Evolutionary conservation across 1,140 invertebrate genomes (phyloP), one percentile per base, ranked within the genome.

Genomic region (Drosophila lacertosa): DNA sequence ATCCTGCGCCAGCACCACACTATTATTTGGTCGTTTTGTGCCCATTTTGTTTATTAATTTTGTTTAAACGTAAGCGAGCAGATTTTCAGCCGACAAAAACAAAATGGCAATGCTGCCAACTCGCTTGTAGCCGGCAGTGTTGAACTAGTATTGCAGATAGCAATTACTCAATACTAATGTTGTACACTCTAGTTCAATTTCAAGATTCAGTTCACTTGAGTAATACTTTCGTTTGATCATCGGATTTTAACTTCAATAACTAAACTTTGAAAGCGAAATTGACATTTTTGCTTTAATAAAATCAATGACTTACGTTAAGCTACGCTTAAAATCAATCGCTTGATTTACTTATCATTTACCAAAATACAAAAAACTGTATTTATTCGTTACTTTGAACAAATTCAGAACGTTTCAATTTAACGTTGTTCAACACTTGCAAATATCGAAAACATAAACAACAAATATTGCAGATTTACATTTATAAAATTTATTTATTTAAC

Each of bases 1-100:
- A 4, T 93, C 93, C n/a, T 94, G 93, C 10, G 94, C 93, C 4
- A 95, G 64, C 2, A 93, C 93, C 2, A 94, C 76, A 22, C 75
- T 83, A 58, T 94, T 94, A 32, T 65, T 77, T 16, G 89, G 68
- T 51, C 91, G 70, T 57, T 91, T 91, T n/a, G 77, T 70, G 24
- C 57, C 74, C 74, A 86, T 89, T 69, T 71, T 82, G 13, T 37
- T 39, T 1, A 37, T 35, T 29, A 29, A 45, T 42, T 54, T 58
- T 59, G 16, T n/a, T 20, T 15, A 59, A 59, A 71, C 60, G 60
- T 42, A 33, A 9, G 29, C 53, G 20, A 42, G 35, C 35, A 13
- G 16, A 40, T 54, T 54, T 62, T 65, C 45, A 11, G 55, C 55
- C 29, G 47, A 29, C 40, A 60, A 66, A 70, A 69, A 68, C 66